A percentile compares a stretch with the other conserved stretches of the same genome.
phyloP scores from a whole-genome alignment of 2,797 vertebrate species.

The Dermochelys coriacea region DNA sequence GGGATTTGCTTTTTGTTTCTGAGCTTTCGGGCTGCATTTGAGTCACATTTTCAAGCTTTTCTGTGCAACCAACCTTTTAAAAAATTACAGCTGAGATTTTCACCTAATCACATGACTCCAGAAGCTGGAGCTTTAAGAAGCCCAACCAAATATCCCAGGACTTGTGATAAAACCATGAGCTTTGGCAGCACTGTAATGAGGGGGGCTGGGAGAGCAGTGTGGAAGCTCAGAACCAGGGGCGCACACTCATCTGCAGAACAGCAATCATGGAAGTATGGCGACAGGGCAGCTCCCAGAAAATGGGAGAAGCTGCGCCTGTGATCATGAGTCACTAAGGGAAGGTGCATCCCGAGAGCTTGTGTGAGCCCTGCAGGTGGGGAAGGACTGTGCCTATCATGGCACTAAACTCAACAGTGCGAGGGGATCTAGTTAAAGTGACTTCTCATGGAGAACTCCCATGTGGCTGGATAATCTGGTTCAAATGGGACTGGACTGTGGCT shows the following conservation, averaged over 20 bases:
- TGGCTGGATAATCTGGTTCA: neutral
- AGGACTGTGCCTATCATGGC: neutral
- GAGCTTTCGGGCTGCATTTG: neutral
- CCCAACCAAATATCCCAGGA: neutral
- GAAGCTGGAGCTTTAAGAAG: neutral
- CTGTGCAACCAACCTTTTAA: neutral
- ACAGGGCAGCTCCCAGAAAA: neutral
- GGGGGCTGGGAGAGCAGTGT: neutral
- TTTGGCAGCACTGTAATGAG: neutral
- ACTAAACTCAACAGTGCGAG: neutral
- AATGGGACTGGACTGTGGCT: neutral
- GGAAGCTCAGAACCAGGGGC: neutral
- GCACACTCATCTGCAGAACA: neutral
- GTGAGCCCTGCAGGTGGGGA: neutral
- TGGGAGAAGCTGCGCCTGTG: neutral
- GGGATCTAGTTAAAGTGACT: neutral
- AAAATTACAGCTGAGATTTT: neutral
- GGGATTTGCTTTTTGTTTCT: neutral
- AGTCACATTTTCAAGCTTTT: neutral
- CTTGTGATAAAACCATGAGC: neutral
- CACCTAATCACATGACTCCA: neutral
- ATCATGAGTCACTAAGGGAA: neutral
- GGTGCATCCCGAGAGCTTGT: neutral
- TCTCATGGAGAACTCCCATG: neutral
- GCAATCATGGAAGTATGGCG: neutral